Conservation (phyloP, 2,888 invertebrate genomes). For the Autographa gamma region DNA sequence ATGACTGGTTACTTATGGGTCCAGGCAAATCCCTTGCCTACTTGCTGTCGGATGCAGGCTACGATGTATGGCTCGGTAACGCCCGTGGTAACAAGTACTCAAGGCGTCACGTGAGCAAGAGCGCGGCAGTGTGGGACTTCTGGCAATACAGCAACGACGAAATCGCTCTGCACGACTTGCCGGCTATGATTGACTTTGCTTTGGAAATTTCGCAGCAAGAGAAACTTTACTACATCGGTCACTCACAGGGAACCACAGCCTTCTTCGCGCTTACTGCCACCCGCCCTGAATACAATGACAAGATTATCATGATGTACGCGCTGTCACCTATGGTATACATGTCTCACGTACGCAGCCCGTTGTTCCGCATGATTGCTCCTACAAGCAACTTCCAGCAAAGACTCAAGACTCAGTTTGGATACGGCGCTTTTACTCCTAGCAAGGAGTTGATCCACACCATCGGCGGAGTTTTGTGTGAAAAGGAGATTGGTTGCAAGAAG, state of each 20-base stretch:
- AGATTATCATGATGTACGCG: slow-evolving; percentile 80
- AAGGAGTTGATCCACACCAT: slow-evolving; percentile 69
- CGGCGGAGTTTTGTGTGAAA: slow-evolving; percentile 78
- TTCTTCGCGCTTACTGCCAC: slow-evolving; percentile 78
- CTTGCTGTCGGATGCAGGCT: slow-evolving; percentile 78
- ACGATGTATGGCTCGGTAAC: slow-evolving; percentile 85
- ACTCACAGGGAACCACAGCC: slow-evolving; percentile 76
- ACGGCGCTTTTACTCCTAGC: slow-evolving; percentile 75
- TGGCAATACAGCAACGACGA: slow-evolving; percentile 85
- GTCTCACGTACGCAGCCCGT: slow-evolving; percentile 79
- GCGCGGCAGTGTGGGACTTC: slow-evolving; percentile 76
- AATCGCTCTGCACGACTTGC: slow-evolving; percentile 80
- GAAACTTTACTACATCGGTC: slow-evolving; percentile 80
- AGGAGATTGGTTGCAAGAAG: slow-evolving; percentile 77
- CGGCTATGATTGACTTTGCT: slow-evolving; percentile 82
- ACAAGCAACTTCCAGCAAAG: slow-evolving; percentile 70
- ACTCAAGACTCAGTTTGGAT: slow-evolving; percentile 69
- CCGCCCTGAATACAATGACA: slow-evolving; percentile 79
- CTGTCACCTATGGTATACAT: slow-evolving; percentile 84
- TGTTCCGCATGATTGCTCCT: slow-evolving; percentile 80
- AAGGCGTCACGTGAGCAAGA: slow-evolving; percentile 76
- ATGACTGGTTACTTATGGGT: slow-evolving; percentile 91
- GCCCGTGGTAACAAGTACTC: slow-evolving; percentile 82
- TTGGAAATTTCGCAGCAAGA: slow-evolving; percentile 72
- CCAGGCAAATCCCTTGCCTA: slow-evolving; percentile 86